Percentiles rank a stretch among this genome's conserved stretches.
These are phyloP conservation scores for Leptobrachium leishanense DNA, from an alignment of 2,113 vertebrate species.

Conservation along the genomic window DNA sequence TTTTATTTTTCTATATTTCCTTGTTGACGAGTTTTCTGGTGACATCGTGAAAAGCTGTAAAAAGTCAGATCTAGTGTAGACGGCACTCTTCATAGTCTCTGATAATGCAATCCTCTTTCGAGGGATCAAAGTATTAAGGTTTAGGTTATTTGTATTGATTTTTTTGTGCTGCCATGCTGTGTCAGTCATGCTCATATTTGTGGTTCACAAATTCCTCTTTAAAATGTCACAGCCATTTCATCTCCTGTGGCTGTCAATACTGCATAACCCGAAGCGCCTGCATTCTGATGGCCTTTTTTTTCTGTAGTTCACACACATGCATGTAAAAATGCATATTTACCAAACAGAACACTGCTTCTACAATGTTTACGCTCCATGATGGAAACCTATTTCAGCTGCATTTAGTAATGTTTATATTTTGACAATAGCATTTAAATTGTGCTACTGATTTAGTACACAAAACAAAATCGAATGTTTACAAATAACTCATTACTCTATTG, in stretches of 20 bases:
- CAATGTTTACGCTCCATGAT: neutral
- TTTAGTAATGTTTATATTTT: too few species aligned
- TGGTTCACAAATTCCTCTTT: constrained; percentile 97
- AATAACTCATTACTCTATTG: too few species aligned
- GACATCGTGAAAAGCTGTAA: constrained; percentile 81
- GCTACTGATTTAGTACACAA: too few species aligned
- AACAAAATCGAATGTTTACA: too few species aligned
- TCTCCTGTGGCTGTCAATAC: constrained; percentile 90
- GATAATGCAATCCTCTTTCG: constrained; percentile 90
- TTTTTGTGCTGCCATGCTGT: constrained; percentile 87
- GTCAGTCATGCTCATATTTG: constrained; percentile 92
- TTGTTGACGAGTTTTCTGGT: constrained; percentile 71
- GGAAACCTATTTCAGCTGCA: too few species aligned
- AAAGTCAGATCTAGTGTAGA: constrained; percentile 63
- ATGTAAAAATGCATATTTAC: neutral
- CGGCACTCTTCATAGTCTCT: constrained; percentile 72
- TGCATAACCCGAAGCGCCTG: constrained; percentile 66
- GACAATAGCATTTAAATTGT: too few species aligned
- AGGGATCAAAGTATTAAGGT: constrained; percentile 98
- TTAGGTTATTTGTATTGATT: constrained; percentile 99
- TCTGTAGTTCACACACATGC: neutral
- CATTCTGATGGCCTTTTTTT: constrained; percentile 37
- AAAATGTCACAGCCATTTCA: constrained; percentile 98
- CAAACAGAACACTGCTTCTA: neutral
- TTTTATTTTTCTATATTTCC: constrained; percentile 67